These are phyloP conservation scores for Dryococelus australis DNA, from an alignment of 2,888 invertebrate genomes.

Conservation along the genomic window DNA sequence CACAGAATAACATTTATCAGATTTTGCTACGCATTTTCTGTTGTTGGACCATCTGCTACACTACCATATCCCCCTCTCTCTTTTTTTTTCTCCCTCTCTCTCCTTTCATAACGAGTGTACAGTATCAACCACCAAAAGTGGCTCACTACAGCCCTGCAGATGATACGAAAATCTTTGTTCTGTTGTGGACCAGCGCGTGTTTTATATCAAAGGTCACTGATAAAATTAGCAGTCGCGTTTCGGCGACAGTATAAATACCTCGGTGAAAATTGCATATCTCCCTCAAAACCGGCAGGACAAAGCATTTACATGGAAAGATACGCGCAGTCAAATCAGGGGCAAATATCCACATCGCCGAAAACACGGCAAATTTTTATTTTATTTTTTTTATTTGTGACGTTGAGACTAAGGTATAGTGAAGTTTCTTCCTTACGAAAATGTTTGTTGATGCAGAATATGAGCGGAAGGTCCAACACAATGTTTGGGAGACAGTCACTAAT, in stretches of 20 bases:
- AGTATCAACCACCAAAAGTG: conserved; percentile 16
- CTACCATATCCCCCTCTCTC: background rate
- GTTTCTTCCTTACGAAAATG: too few species aligned
- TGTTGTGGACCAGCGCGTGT: background rate
- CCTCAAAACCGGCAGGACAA: too few species aligned
- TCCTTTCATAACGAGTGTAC: background rate
- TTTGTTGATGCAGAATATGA: too few species aligned
- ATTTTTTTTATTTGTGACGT: too few species aligned
- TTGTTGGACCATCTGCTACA: conserved; percentile 28
- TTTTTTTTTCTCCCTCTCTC: background rate
- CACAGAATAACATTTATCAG: conserved; percentile 25
- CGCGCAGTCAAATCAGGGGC: too few species aligned
- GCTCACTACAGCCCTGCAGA: background rate
- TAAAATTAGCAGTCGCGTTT: background rate
- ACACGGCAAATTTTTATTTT: too few species aligned
- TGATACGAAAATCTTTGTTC: background rate
- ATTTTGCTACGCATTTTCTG: conserved; percentile 31
- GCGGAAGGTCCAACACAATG: too few species aligned
- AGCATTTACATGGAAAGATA: too few species aligned
- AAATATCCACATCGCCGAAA: too few species aligned
- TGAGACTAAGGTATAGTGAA: too few species aligned
- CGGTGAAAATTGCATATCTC: too few species aligned
- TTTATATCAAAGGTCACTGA: background rate
- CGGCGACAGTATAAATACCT: background rate
- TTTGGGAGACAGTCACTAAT: too few species aligned